Percentiles rank a stretch among this genome's conserved stretches.
Conservation (phyloP, 2,888 invertebrate genomes). For the Aethes cnicana region DNA sequence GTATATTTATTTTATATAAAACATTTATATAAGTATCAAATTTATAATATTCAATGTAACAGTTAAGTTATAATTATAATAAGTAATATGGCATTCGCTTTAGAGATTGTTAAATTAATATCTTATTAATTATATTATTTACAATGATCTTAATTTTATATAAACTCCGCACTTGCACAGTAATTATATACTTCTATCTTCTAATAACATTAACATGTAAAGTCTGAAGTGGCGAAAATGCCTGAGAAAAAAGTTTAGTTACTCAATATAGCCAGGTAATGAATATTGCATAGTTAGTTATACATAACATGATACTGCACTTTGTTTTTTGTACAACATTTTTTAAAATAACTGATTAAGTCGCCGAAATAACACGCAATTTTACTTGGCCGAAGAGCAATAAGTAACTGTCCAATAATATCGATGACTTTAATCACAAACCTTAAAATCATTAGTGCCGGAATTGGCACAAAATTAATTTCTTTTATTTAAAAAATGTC, state of each 20-base stretch:
- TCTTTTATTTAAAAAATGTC: no score
- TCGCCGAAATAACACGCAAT: conserved; percentile 12
- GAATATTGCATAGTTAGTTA: background rate
- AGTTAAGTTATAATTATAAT: conserved; percentile 44
- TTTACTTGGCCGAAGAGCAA: conserved; percentile 12
- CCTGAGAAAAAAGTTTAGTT: background rate
- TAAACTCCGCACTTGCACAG: conserved; percentile 43
- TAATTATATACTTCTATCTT: no score
- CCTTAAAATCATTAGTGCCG: background rate
- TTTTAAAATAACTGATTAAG: conserved; percentile 10
- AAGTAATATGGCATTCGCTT: conserved; percentile 77
- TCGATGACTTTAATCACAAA: conserved; percentile 1
- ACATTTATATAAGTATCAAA: background rate
- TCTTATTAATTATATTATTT: conserved; percentile 46
- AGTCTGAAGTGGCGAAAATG: conserved; percentile 5
- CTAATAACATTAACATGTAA: background rate
- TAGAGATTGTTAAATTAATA: conserved; percentile 45
- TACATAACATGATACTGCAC: background rate
- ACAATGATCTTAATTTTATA: conserved; percentile 35
- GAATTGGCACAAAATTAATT: background rate
- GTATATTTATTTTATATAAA: conserved; percentile 7
- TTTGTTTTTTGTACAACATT: background rate
- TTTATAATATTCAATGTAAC: conserved; percentile 20
- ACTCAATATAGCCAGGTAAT: no score
- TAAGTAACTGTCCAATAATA: background rate